Evolutionary conservation across 2,888 invertebrate species (phyloP), one percentile per base, ranked within the genome.

Genomic region (Brachyptera putata): DNA sequence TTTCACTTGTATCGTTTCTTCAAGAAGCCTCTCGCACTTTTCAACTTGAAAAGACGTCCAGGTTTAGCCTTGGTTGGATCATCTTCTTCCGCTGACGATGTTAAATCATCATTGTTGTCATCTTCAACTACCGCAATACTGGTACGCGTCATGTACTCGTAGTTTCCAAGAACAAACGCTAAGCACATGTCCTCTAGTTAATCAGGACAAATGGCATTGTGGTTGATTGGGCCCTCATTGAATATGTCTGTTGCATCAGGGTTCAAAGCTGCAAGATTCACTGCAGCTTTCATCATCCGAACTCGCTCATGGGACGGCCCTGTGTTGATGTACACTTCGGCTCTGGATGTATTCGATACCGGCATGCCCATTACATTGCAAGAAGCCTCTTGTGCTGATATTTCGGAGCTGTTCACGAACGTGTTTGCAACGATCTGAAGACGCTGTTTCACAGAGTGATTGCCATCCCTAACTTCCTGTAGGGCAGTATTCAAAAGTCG

Each of bases 81-180:
- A n/a, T n/a, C n/a, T n/a, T n/a, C n/a, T n/a, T n/a, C 4, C 24
- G 50, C 26, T 39, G 63, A 50, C 24, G 39, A 60, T 18, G 21
- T 26, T 41, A 25, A n/a, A 25, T 25, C 25, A 3, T 25, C 25
- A 25, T 25, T 25, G 25, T 25, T 25, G 7, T 25, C 25, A 25
- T 25, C 25, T 25, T 25, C 7, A 14, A 26, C 25, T 14, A 22
- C 26, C 56, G 24, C 18, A 41, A 49, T 53, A 25, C 24, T 34
- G 43, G 46, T 25, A 25, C 24, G 46, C 37, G 43, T 64, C 14
- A 43, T 24, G 56, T 49, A 63, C 30, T 60, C 61, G 50, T 64
- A 68, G 13, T 24, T 34, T 0, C 67, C 61, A 2, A 66, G 69
- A 67, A 68, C 70, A 22, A 70, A 67, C 1, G 71, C 70, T 9